Evolutionary conservation across 2,797 vertebrate species (phyloP).

Genomic region (Artibeus lituratus): DNA sequence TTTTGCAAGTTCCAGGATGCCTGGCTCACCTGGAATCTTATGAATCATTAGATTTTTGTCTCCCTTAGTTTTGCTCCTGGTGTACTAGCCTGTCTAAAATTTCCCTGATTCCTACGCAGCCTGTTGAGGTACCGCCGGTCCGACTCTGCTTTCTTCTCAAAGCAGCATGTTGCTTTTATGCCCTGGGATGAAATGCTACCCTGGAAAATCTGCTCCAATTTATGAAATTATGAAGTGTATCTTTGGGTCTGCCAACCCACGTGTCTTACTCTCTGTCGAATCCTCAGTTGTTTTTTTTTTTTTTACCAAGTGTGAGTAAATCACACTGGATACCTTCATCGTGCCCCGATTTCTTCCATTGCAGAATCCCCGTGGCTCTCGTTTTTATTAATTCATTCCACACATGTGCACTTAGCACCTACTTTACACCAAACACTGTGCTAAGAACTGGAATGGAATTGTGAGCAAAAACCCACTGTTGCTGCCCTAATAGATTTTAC

Average conservation of each 20-base stretch:
- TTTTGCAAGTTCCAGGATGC: conserved; percentile 39
- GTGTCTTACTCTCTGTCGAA: neutral
- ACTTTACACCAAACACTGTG: neutral
- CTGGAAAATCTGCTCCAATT: neutral
- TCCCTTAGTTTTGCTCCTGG: neutral
- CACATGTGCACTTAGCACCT: neutral
- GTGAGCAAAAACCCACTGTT: neutral
- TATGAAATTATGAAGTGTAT: neutral
- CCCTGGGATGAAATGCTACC: neutral
- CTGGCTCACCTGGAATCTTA: conserved; percentile 1
- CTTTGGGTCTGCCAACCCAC: neutral
- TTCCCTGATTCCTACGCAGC: neutral
- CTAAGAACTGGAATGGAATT: neutral
- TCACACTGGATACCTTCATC: neutral
- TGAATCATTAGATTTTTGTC: conserved; percentile 47
- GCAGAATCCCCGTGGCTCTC: neutral
- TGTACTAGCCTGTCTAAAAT: neutral
- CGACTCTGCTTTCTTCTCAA: conserved; percentile 26
- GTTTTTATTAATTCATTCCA: neutral
- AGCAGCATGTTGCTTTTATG: conserved; percentile 10
- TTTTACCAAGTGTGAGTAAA: neutral
- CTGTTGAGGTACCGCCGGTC: neutral
- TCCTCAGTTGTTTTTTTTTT: neutral
- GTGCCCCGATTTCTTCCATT: neutral
- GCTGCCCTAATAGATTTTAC: neutral